phyloP scores from a whole-genome alignment of 2,797 vertebrate genomes.

The Schizopygopsis malacanthus region DNA sequence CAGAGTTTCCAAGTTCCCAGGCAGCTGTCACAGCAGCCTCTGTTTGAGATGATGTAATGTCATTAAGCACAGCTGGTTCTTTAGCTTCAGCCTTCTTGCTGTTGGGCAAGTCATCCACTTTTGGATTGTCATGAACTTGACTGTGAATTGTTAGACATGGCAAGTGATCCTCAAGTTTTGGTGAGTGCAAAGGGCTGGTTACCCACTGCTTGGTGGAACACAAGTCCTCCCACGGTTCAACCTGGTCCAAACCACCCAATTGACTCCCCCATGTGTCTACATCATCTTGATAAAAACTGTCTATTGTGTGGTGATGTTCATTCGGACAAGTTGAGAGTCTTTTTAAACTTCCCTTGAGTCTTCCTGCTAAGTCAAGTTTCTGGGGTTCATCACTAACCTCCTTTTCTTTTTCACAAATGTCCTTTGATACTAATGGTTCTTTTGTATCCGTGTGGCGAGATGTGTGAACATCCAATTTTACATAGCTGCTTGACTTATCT shows the following conservation, averaged over 20 bases:
- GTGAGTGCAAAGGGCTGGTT: conserved; percentile 95
- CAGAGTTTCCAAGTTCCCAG: conserved; percentile 24
- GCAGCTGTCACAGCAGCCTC: background rate
- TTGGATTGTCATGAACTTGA: conserved; percentile 29
- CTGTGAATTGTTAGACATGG: conserved; percentile 58
- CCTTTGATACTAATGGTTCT: conserved; percentile 37
- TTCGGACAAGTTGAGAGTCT: conserved; percentile 72
- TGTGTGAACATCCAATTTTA: conserved; percentile 8
- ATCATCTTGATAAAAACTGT: conserved; percentile 69
- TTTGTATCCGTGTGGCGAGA: conserved; percentile 10
- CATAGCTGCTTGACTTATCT: conserved; percentile 11
- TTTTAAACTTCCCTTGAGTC: conserved; percentile 57
- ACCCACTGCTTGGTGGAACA: conserved; percentile 88
- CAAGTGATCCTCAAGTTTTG: conserved; percentile 85
- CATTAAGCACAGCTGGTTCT: conserved; percentile 2
- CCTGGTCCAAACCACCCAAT: conserved; percentile 85
- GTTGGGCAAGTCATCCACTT: background rate
- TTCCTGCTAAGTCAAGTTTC: conserved; percentile 60
- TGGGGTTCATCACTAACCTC: conserved; percentile 25
- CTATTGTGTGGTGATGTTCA: conserved; percentile 66
- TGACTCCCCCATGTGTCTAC: conserved; percentile 81
- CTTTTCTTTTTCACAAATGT: conserved; percentile 48
- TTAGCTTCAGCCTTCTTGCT: conserved; percentile 16
- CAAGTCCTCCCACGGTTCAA: conserved; percentile 93
- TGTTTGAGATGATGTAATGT: conserved; percentile 29